A percentile compares a stretch with the other conserved stretches of the same genome.
Evolutionary conservation across 2,888 invertebrate species (phyloP).

Genomic region (Sarcophaga rosellei): DNA sequence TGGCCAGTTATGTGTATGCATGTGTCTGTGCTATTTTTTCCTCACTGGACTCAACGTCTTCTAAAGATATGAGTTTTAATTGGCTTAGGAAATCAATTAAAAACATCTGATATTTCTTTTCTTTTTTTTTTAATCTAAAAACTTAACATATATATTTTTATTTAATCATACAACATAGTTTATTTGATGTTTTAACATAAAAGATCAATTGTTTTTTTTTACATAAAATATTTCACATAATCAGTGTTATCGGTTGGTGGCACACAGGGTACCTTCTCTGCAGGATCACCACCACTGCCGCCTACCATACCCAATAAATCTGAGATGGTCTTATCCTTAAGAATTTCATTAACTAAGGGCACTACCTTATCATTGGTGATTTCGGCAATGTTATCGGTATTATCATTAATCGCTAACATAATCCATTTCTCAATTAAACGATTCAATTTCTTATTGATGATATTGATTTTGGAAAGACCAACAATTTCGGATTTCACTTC

Average conservation of each 20-base stretch:
- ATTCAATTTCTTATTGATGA: conserved; percentile 76
- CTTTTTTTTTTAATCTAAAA: no score
- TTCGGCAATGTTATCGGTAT: conserved; percentile 72
- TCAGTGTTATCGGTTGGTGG: conserved; percentile 49
- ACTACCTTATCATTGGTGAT: conserved; percentile 70
- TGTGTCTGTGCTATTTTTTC: no score
- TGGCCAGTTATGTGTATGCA: no score
- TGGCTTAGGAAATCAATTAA: no score
- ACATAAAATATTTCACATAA: conserved; percentile 10
- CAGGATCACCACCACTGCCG: conserved; percentile 60
- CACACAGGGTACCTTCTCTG: conserved; percentile 57
- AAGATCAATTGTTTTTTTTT: not conserved
- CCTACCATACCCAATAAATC: conserved; percentile 72
- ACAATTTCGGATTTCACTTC: conserved; percentile 75
- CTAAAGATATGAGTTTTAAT: no score
- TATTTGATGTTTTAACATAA: not conserved
- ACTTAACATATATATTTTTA: no score
- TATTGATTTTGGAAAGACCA: conserved; percentile 73
- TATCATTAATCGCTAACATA: conserved; percentile 75
- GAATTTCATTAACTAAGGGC: conserved; percentile 72
- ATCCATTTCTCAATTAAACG: conserved; percentile 76
- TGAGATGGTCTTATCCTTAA: conserved; percentile 73
- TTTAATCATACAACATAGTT: not conserved
- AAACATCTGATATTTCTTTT: no score
- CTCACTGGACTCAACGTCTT: no score